Base-by-base conservation (phyloP, 2,797 vertebrate genomes). In the Todus mexicanus region DNA sequence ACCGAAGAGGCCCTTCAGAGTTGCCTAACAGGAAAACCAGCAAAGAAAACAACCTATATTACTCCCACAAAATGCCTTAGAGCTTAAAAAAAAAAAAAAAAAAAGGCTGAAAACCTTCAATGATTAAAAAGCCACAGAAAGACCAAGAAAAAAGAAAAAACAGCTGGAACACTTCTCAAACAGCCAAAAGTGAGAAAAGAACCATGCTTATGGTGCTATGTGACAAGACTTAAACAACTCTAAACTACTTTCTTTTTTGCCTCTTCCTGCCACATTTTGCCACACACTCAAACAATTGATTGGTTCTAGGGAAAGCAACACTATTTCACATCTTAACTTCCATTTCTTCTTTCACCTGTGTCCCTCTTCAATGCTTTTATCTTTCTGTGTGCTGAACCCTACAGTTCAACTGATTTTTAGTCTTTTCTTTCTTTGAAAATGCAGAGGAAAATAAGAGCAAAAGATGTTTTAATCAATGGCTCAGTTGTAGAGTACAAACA, bases 1-100 rank as follows among this genome's bases (percentile, higher is more conserved):
- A 95, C 84, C 84, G 75, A 65, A 71, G 80, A 95, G 93, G 91
- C 84, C 93, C 45, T 73, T 94, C 60, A 69, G 83, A 79, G 73
- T 63, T 95, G 78, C 90, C 91, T 95, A 92, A 94, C 90, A 96
- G 95, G 92, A 97, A 96, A 96, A 90, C 33, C 79, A 94, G 23
- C 54, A 94, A 97, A 88, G 56, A 95, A 94, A 96, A 95, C 89
- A 95, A 82, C 59, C 61, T 74, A 43, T 81, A n/a, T 69, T 91
- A 75, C 89, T 95, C 78, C 93, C 85, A 88, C 64, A 64, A 92
- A 90, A 93, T 48, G 90, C 74, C 51, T 96, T 91, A 89, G 86
- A 96, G 92, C 70, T 85, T 84, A 59, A 90, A 84, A 93, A 64
- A 25, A 15, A 56, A 23, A 43, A 40, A 45, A 87, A 84, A 68